A percentile compares a stretch with the other conserved stretches of the same genome.
Conservation (phyloP, 2,888 invertebrate species). For the Elysia crispata region DNA sequence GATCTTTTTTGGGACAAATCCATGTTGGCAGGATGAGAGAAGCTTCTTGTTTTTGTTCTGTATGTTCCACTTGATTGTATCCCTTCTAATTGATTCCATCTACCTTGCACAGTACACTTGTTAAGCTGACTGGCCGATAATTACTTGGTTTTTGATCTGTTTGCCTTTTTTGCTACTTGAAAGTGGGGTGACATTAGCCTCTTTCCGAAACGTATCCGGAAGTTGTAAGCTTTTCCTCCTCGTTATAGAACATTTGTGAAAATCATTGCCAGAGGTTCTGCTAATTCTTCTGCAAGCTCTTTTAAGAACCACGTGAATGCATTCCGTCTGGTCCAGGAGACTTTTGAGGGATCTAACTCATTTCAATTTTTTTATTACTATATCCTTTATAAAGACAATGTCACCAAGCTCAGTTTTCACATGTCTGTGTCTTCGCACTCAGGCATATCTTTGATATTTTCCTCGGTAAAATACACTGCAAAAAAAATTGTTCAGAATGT, state of each 20-base stretch:
- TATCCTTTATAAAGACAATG: too few species aligned
- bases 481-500: too few species aligned
- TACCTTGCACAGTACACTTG: slow-evolving; percentile 34
- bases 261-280: slow-evolving; percentile 17
- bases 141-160: not conserved
- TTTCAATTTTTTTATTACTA: too few species aligned
- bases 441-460: too few species aligned
- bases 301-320: not conserved
- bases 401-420: too few species aligned
- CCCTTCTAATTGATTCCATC: slow-evolving; percentile 37
- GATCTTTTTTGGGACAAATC: slow-evolving; percentile 29
- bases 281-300: slow-evolving; percentile 27
- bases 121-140: slow-evolving; percentile 34
- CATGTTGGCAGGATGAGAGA: slow-evolving; percentile 22
- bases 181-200: slow-evolving; percentile 31
- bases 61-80: slow-evolving; percentile 19
- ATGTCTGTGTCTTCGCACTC: too few species aligned
- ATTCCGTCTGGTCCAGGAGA: not conserved
- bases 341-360: too few species aligned
- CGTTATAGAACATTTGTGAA: slow-evolving; percentile 5
- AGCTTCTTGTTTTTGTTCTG: slow-evolving; percentile 24
- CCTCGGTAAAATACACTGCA: too few species aligned
- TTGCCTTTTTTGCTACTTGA: slow-evolving; percentile 22
- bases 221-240: not conserved
- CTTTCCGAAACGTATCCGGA: not conserved